Conservation (phyloP, 2,888 invertebrate species). For the Sycophila texana region DNA sequence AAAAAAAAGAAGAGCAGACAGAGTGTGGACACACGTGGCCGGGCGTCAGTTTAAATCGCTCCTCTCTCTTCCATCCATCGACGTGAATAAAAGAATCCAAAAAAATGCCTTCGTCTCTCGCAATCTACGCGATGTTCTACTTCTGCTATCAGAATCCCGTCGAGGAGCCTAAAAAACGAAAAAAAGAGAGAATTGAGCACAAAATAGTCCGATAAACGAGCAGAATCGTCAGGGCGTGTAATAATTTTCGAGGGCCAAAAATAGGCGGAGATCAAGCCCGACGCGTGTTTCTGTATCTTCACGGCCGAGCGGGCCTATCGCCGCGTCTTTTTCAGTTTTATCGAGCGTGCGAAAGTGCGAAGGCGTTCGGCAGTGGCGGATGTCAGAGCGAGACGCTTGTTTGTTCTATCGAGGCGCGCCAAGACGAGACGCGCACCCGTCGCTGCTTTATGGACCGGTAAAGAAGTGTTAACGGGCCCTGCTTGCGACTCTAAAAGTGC, state of each 20-base stretch:
- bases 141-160: background rate
- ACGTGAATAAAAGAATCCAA: background rate
- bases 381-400: no score
- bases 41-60: background rate
- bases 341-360: background rate
- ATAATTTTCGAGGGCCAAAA: constrained; percentile 33
- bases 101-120: background rate
- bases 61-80: background rate
- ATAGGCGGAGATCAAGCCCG: background rate
- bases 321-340: background rate
- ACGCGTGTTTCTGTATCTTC: constrained; percentile 30
- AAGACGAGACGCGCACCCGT: no score
- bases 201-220: constrained; percentile 27
- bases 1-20: background rate
- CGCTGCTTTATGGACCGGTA: no score
- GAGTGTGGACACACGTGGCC: background rate
- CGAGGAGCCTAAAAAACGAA: constrained; percentile 1
- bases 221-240: constrained; percentile 14
- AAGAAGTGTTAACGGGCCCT: no score
- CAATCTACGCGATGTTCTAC: constrained; percentile 10
- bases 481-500: no score
- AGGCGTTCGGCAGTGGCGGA: background rate
- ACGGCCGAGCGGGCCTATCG: background rate
- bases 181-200: no score
- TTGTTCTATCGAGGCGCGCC: no score